Evolutionary conservation across 2,113 vertebrate species (phyloP), one percentile per base, ranked within the genome.

Genomic region (Sinosuthora webbiana): DNA sequence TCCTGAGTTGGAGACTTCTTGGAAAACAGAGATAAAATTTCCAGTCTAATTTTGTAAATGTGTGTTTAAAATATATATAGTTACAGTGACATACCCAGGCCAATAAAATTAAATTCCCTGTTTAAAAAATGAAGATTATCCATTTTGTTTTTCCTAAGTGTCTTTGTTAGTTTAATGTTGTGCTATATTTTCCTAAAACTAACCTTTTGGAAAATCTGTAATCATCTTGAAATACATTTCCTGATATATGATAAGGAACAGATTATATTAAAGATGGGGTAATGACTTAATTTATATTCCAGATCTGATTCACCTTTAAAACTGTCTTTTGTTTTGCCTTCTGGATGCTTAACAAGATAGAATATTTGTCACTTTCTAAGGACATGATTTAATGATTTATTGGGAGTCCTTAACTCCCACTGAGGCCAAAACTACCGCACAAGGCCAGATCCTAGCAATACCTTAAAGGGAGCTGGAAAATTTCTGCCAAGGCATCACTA

Each of bases 171-270:
- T 56, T 83, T 31, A 59, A 45, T 63, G 9, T 6, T 63, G 10
- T 57, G 13, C 25, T 86, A 56, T 42, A 74, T 68, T 84, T 90
- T 64, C 70, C 41, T 76, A 85, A 90, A 91, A 64, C 10, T 55
- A 85, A 79, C 53, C 53, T 94, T 91, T 73, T 20, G 60, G 71
- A 83, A 91, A 60, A 82, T 37, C 30, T 23, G 16, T 45, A 87
- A 91, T 97, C 94, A 93, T 52, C 70, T 90, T 79, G 44, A 94
- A 85, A 95, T 42, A 62, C 6, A 24, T 85, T 91, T 82, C 86
- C 78, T 93, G 78, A 90, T 91, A 87, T 73, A 52, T 44, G 81
- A 79, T 82, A 90, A 93, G 74, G 37, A 82, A 21, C 20, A 39
- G 78, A 85, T 93, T 90, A 76, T 37, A 30, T 9, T 82, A 59